phyloP scores from a whole-genome alignment of 1,140 invertebrate genomes.

The Cardiocondyla obscurior region DNA sequence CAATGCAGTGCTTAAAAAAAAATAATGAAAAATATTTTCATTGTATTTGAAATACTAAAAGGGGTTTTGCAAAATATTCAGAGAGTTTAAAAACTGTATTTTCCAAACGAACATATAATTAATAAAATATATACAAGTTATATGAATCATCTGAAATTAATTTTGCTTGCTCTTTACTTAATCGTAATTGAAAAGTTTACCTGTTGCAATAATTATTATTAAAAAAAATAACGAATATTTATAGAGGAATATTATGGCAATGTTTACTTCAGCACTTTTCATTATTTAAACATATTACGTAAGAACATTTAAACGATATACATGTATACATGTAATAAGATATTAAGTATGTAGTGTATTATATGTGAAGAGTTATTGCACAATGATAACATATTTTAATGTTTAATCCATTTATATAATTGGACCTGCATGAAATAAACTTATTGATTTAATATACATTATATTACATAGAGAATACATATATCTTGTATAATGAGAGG shows the following conservation, averaged over 20 bases:
- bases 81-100: not conserved
- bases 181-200: too few species aligned
- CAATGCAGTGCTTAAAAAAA: not conserved
- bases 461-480: constrained; percentile 25
- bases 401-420: constrained; percentile 3
- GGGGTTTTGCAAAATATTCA: not conserved
- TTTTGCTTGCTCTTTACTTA: not conserved
- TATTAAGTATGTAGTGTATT: not conserved
- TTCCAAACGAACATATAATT: not conserved
- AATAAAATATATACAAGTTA: not conserved
- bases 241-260: too few species aligned
- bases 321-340: not conserved
- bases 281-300: not conserved
- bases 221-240: not conserved
- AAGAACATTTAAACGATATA: not conserved
- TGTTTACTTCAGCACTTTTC: not conserved
- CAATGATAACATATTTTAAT: constrained; percentile 2
- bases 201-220: too few species aligned
- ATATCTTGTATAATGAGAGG: constrained; percentile 14
- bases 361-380: not conserved
- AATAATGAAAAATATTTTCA: constrained; percentile 1
- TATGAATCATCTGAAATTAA: not conserved
- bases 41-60: not conserved
- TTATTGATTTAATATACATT: constrained; percentile 2
- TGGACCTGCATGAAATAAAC: not conserved